Evolutionary conservation across 2,113 vertebrate species (phyloP).

Genomic region (Gorsachius goisagi): DNA sequence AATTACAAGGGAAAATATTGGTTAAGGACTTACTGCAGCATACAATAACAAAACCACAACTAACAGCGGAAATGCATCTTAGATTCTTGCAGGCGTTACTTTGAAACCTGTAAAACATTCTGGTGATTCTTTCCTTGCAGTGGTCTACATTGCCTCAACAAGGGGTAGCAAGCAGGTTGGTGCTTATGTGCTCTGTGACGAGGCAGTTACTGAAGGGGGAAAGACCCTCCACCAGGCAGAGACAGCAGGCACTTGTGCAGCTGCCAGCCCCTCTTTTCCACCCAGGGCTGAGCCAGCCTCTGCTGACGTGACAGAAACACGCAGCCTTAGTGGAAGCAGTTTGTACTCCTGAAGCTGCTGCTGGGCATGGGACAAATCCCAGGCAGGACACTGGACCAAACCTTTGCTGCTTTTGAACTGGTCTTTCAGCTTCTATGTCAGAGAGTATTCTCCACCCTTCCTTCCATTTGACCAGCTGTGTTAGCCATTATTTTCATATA

Average conservation of each 20-base stretch:
- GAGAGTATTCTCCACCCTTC: not conserved
- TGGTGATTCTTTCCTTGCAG: not conserved
- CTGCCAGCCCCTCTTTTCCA: not conserved
- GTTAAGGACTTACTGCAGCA: not conserved
- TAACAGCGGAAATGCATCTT: not conserved
- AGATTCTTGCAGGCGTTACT: not conserved
- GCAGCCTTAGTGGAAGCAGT: not conserved
- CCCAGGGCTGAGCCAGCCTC: not conserved
- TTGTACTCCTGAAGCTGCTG: not conserved
- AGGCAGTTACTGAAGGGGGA: not conserved
- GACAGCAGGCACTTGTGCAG: not conserved
- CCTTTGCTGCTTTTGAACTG: not conserved
- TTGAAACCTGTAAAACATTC: not conserved
- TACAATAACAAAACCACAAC: accelerated
- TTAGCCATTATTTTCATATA: not conserved
- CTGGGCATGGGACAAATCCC: not conserved
- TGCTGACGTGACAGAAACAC: not conserved
- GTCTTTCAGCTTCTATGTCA: not conserved
- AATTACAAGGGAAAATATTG: not conserved
- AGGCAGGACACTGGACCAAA: not conserved
- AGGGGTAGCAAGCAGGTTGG: not conserved
- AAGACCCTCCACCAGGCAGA: not conserved
- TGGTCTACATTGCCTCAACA: accelerated
- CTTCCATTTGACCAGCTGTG: not conserved
- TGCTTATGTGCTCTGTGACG: not conserved